Evolutionary conservation across 2,888 invertebrate species (phyloP), one percentile per base, ranked within the genome.

Genomic region (Eretmocerus hayati): DNA sequence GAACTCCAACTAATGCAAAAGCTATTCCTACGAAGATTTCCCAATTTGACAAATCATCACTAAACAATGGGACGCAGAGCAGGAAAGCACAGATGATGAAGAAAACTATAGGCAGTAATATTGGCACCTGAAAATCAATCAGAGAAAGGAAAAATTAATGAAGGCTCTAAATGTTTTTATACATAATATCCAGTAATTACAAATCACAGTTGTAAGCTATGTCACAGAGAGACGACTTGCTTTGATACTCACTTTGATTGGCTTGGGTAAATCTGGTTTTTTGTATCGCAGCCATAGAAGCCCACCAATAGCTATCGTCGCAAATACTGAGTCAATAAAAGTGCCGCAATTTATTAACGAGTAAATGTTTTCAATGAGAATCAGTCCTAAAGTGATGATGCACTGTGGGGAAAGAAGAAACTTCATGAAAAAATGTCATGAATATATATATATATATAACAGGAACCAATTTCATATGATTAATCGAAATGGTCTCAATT

Each of bases 321-420:
- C 90, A 72, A 93, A 93, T 32, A 92, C 72, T 48, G 92, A 86
- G 74, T 95, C 94, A 48, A 91, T 91, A 62, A 90, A 91, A 48
- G 87, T 88, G 53, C 91, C 87, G 73, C 90, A 93, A 69, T 91
- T 90, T 64, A 94, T 91, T 51, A 95, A 79, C 6, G 83, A 81
- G 66, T 91, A 90, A 44, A 93, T 85, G 71, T 94, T 87, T 65
- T 85, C 83, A 39, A 86, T 87, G 61, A 88, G 77, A 56, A 93
- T 75, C 66, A 92, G 78, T 45, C 83, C 74, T 53, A 94, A 73
- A 1, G 94, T 91, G 59, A 92, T 81, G 56, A 89, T 62, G 65
- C 93, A 90, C 94, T 90, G 53, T 21, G 56, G 58, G 43, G 21
- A 44, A 31, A 22, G 4, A n/a, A n/a, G n/a, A n/a, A n/a, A n/a